Percentiles rank a stretch among this genome's conserved stretches.
Conservation (phyloP, 37 sponge, comb jelly and placozoan species). For the Ephydatia muelleri region DNA sequence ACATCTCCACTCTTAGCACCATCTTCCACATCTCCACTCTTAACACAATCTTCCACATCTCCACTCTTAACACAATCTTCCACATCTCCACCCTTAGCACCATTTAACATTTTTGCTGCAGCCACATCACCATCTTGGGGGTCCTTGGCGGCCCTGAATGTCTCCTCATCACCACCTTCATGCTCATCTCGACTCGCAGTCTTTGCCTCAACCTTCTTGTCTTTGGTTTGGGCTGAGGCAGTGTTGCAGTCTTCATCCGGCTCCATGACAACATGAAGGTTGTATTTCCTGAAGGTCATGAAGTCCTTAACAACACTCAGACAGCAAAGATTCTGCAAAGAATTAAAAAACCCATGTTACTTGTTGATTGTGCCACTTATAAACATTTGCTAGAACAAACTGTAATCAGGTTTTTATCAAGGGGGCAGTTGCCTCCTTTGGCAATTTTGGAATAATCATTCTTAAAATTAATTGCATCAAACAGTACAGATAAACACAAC, state of each 20-base stretch:
- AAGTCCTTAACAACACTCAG: slow-evolving; percentile 84
- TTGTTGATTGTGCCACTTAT: too few relatives aligned
- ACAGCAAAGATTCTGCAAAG: slow-evolving; percentile 62
- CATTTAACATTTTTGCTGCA: too few relatives aligned
- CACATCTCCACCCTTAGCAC: too few relatives aligned
- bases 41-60: neutral
- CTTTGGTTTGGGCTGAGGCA: neutral
- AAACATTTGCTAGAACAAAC: too few relatives aligned
- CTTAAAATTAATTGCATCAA: too few relatives aligned
- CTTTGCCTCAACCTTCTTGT: slow-evolving; percentile 7
- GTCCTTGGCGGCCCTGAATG: neutral
- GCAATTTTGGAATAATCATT: too few relatives aligned
- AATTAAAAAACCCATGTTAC: neutral
- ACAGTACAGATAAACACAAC: too few relatives aligned
- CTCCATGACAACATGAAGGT: slow-evolving; percentile 63
- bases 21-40: too few relatives aligned
- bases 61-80: neutral
- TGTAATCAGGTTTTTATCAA: too few relatives aligned
- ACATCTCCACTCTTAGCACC: too few relatives aligned
- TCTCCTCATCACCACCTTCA: neutral
- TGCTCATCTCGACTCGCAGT: neutral
- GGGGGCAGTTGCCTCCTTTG: too few relatives aligned
- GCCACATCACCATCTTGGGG: too few relatives aligned
- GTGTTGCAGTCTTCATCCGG: neutral
- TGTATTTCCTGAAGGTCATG: slow-evolving; percentile 72